Evolutionary conservation across 2,797 vertebrate genomes (phyloP), one percentile per base, ranked within the genome.

Genomic region (Ambastaia sidthimunki): DNA sequence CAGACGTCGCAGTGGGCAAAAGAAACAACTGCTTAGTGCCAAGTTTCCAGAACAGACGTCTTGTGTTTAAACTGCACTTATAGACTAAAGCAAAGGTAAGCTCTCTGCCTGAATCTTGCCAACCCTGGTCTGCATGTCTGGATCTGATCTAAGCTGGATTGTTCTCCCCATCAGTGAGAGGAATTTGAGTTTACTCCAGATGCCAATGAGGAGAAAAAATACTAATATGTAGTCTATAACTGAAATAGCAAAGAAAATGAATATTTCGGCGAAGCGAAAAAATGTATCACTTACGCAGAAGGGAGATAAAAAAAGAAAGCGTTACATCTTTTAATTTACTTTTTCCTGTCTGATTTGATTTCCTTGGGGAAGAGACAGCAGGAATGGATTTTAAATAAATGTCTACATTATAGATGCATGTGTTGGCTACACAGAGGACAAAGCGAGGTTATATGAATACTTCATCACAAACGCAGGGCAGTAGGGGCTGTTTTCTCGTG

Each of bases 371-470:
- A 71, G 28, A 48, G 19, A 80, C 1, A 2, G 63, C 44, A 3
- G 55, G 25, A 44, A 71, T 7, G 44, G 68, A 57, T 71, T 73
- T 75, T 47, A 68, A 83, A 81, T 72, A 73, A 79, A 76, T 50
- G 12, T 16, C 47, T 82, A 76, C 78, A 83, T 80, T 82, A 80
- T 74, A 69, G 19, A 85, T 71, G 72, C 19, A 15, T 2, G 31
- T 63, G 48, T 65, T 5, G 19, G 71, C 52, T 41, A 59, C 10
- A 10, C 54, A 28, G 77, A 85, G 75, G 81, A 83, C 67, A 59
- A 73, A 55, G 60, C 28, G 63, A 78, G 78, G 76, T 67, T 78
- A 66, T 23, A 80, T 71, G 44, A 80, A 82, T 71, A 82, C 76
- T 84, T 74, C 71, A 83, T n/a, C 7, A 71, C 48, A 70, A 71